Evolutionary conservation across 1,140 invertebrate species (phyloP), one percentile per base, ranked within the genome.

Genomic region (Eriosoma lanigerum): DNA sequence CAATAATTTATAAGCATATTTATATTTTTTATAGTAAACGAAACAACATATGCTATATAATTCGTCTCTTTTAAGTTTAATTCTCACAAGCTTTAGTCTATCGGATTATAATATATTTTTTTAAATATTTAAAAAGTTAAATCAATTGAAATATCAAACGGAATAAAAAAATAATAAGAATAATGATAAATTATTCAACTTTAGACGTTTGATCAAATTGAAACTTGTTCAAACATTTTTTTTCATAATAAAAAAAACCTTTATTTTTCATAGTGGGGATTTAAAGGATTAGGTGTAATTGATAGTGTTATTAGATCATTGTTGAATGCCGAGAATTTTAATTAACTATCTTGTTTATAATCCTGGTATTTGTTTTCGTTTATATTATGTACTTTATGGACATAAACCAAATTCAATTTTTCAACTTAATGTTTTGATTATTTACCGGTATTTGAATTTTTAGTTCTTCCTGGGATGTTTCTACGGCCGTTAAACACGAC

Each of bases 51-150:
- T 29, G n/a, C 5, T 19, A 64, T 64, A 64, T 64, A 17, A 66
- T 12, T 44, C 12, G 32, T 66, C 62, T 10, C 62, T 66, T 66
- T 66, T 44, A 66, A 66, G 29, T 66, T 66, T 38, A 44, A 66
- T 66, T 66, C 32, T 21, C 3, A 5, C 32, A 66, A n/a, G n/a
- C 10, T 66, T 66, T 13, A 44, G 62, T 44, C n/a, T 66, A 32
- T 32, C 62, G 26, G 32, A 66, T 44, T 66, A 3, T 66, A 44
- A 44, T 44, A 38, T 60, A 44, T 9, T 21, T 9, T 66, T 44
- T 19, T 44, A 21, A n/a, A 66, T 32, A 66, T 66, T 44, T 44
- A 38, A 24, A 66, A 66, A 44, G 38, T 44, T 21, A 66, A 66
- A 66, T 66, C 19, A 66, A 44, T 44, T 44, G 32, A 6, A 21